Percentiles rank a stretch among this genome's conserved stretches.
Evolutionary conservation across 2,888 invertebrate species (phyloP).

Genomic region (Luperina nickerlii): DNA sequence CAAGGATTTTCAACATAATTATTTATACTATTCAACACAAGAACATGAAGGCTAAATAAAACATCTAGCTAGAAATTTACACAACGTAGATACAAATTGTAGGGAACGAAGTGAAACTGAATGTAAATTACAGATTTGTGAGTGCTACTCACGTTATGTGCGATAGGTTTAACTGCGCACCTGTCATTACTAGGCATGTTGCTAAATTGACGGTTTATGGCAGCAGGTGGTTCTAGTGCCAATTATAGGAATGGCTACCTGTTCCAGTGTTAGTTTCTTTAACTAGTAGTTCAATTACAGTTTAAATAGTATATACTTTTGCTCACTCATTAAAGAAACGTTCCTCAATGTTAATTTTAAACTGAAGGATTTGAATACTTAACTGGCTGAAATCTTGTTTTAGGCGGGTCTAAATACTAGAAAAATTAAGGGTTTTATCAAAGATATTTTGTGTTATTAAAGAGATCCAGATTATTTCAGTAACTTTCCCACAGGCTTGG

Average conservation of each 20-base stretch:
- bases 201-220: slow-evolving; percentile 4
- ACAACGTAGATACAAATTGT: slow-evolving; percentile 10
- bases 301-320: background rate
- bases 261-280: background rate
- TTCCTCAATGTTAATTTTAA: background rate
- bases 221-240: slow-evolving; percentile 19
- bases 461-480: no score
- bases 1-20: background rate
- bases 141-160: background rate
- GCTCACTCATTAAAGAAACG: background rate
- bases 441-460: no score
- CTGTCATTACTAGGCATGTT: slow-evolving; percentile 20
- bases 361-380: background rate
- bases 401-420: background rate
- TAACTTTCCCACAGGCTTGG: background rate
- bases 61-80: background rate
- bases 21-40: background rate
- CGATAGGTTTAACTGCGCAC: slow-evolving; percentile 19
- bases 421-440: background rate
- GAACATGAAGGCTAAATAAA: background rate
- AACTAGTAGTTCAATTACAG: background rate
- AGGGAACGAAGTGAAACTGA: slow-evolving; percentile 21
- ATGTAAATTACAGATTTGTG: slow-evolving; percentile 32
- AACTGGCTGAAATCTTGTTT: background rate
- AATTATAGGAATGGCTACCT: slow-evolving; percentile 9